These are phyloP conservation scores for Chymomyza procnemis DNA, from an alignment of 2,888 invertebrate species.

Conservation along the genomic window DNA sequence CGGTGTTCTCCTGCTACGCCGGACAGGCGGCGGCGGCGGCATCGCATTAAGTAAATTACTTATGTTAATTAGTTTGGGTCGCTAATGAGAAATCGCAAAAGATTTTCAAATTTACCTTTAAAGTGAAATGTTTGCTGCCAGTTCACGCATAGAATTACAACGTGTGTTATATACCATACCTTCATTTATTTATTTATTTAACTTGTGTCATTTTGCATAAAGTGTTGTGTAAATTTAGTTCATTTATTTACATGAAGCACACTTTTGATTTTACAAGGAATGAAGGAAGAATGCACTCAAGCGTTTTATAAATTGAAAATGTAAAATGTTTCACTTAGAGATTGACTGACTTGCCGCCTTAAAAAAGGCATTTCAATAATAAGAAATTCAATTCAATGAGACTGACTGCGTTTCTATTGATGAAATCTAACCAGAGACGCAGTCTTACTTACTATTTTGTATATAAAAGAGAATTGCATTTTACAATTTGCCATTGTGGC, in stretches of 20 bases:
- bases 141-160: neutral
- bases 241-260: neutral
- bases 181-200: neutral
- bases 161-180: neutral
- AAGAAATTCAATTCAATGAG: neutral
- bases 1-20: too few relatives aligned
- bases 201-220: neutral
- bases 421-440: too few relatives aligned
- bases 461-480: neutral
- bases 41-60: conserved; percentile 59
- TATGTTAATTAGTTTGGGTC: conserved; percentile 66
- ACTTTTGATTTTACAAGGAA: neutral
- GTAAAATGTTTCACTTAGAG: neutral
- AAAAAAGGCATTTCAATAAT: neutral
- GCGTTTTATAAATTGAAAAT: neutral
- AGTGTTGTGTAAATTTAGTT: neutral
- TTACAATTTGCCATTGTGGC: neutral
- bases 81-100: conserved; percentile 59
- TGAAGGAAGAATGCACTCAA: neutral
- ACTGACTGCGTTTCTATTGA: too few relatives aligned
- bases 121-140: conserved; percentile 33
- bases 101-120: conserved; percentile 30
- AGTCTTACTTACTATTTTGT: neutral
- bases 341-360: neutral
- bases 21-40: neutral